Evolutionary conservation across 1,140 invertebrate species (phyloP).

Genomic region (Drosophila ananassae): DNA sequence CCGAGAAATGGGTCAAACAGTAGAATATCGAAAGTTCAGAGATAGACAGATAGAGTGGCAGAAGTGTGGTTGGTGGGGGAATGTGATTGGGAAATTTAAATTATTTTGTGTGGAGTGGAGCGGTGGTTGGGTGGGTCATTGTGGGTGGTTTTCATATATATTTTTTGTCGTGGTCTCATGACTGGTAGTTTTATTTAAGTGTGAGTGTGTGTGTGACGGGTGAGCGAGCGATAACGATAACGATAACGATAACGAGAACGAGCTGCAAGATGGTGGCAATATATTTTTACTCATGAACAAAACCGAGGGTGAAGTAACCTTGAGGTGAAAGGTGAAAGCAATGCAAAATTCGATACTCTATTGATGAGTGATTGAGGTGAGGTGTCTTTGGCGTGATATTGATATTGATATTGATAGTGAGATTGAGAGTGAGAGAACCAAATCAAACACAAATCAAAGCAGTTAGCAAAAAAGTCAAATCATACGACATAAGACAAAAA

Average conservation of each 20-base stretch:
- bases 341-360: slow-evolving; percentile 5
- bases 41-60: slow-evolving; percentile 6
- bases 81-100: slow-evolving; percentile 37
- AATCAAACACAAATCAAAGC: slow-evolving; percentile 74
- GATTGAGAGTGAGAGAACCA: slow-evolving; percentile 59
- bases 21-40: slow-evolving; percentile 36
- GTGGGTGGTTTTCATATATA: slow-evolving; percentile 18
- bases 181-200: slow-evolving; percentile 28
- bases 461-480: slow-evolving; percentile 70
- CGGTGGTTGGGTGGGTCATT: slow-evolving; percentile 19
- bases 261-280: slow-evolving; percentile 45
- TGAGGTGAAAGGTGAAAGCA: slow-evolving; percentile 15
- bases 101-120: slow-evolving; percentile 19
- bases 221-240: slow-evolving; percentile 51
- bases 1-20: slow-evolving; percentile 80
- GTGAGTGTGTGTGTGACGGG: slow-evolving; percentile 31
- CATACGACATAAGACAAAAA: slow-evolving; percentile 70
- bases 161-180: slow-evolving; percentile 41
- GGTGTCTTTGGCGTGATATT: slow-evolving; percentile 7
- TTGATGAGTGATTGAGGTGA: slow-evolving; percentile 6
- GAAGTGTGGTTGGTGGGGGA: slow-evolving; percentile 3
- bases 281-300: slow-evolving; percentile 30
- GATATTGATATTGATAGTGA: slow-evolving; percentile 27
- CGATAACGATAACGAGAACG: slow-evolving; percentile 52
- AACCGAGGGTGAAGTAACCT: slow-evolving; percentile 36